A percentile compares a stretch with the other conserved stretches of the same genome.
phyloP scores from a whole-genome alignment of 2,797 vertebrate genomes.

The Eupleurogrammus muticus region DNA sequence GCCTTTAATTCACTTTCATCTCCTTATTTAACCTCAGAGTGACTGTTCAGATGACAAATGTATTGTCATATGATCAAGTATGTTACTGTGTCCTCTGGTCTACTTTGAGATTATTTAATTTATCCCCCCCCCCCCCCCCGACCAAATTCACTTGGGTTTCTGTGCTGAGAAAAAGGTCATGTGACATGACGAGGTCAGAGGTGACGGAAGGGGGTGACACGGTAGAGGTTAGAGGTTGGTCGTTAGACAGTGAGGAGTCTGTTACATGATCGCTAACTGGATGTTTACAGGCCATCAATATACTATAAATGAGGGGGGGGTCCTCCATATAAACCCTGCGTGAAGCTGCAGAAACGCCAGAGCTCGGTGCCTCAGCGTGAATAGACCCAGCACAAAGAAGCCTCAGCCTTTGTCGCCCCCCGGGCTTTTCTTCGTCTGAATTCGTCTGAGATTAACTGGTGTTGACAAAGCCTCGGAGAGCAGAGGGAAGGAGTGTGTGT shows the following conservation, averaged over 20 bases:
- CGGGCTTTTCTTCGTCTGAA: slow-evolving; percentile 58
- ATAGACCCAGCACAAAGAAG: slow-evolving; percentile 59
- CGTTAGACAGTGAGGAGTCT: slow-evolving; percentile 20
- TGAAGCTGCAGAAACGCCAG: slow-evolving; percentile 48
- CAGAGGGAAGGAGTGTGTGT: slow-evolving; percentile 32
- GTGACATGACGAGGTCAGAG: slow-evolving; percentile 7
- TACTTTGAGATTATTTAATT: slow-evolving; percentile 2
- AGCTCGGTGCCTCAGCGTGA: slow-evolving; percentile 39
- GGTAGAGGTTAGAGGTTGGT: slow-evolving; percentile 22
- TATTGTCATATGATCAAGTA: slow-evolving; percentile 2
- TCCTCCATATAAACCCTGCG: slow-evolving; percentile 36
- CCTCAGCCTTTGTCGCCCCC: slow-evolving; percentile 49
- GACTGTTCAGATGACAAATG: slow-evolving; percentile 30
- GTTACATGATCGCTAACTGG: slow-evolving; percentile 42
- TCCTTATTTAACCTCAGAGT: slow-evolving; percentile 35
- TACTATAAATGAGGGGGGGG: slow-evolving; percentile 32
- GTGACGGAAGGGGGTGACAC: slow-evolving; percentile 28
- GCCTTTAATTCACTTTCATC: slow-evolving; percentile 30
- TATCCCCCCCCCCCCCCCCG: no score
- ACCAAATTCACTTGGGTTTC: background rate
- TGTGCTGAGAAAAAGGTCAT: slow-evolving; percentile 1
- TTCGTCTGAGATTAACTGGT: slow-evolving; percentile 67
- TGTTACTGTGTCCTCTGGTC: slow-evolving; percentile 5
- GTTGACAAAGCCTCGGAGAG: slow-evolving; percentile 66
- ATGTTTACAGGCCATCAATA: slow-evolving; percentile 45